Evolutionary conservation across 2,113 vertebrate genomes (phyloP).

Genomic region (Isurus oxyrinchus): DNA sequence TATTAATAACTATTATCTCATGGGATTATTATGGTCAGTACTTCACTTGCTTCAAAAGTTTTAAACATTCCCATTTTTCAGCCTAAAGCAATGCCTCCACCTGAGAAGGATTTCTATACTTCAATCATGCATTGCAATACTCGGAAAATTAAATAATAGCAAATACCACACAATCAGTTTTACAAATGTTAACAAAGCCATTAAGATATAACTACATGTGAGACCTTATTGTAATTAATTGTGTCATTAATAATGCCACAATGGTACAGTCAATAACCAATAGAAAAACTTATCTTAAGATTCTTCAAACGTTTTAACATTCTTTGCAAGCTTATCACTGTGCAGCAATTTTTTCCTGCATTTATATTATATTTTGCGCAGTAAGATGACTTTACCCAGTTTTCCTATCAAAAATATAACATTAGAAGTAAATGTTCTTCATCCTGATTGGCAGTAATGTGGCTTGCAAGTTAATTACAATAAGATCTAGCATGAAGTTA

Average conservation of each 20-base stretch:
- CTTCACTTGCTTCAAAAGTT: not conserved
- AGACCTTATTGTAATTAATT: not conserved
- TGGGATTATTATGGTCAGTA: slow-evolving; percentile 38
- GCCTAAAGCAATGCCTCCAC: not conserved
- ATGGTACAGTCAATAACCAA: not conserved
- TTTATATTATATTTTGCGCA: not conserved
- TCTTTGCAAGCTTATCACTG: not conserved
- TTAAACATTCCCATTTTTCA: slow-evolving; percentile 3
- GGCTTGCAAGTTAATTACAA: too few relatives aligned
- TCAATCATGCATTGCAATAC: not conserved
- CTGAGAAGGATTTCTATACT: not conserved
- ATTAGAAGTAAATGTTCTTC: not conserved
- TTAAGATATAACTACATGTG: not conserved
- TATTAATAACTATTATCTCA: slow-evolving; percentile 41
- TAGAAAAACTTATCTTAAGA: not conserved
- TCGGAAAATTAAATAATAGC: not conserved
- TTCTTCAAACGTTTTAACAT: not conserved
- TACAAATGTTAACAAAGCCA: not conserved
- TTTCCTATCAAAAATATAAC: not conserved
- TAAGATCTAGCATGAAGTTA: too few relatives aligned
- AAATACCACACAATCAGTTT: not conserved
- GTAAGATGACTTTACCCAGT: not conserved
- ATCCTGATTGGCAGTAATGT: not conserved
- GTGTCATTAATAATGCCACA: not conserved
- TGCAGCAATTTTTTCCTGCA: not conserved